Evolutionary conservation across 2,888 invertebrate genomes (phyloP), one percentile per base, ranked within the genome.

Genomic region (Melanostoma scalare): DNA sequence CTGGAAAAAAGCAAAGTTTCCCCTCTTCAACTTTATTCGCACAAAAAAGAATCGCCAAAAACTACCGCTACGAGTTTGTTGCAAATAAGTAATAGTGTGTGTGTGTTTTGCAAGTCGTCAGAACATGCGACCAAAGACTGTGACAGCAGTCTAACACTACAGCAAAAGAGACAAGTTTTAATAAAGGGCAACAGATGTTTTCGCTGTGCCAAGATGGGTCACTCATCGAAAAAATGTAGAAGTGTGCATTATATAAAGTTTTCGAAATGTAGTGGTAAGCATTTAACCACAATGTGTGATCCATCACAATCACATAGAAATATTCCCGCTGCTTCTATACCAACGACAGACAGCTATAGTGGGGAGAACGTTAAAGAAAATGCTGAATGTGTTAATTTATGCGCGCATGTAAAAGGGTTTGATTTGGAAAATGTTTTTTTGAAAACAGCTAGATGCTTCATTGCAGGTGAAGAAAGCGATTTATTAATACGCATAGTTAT

Each of bases 171-270:
- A 10, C 38, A 40, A 6, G 40, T 56, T 40, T 9, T 40, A 3
- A 56, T 68, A 2, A 68, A 55, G 35, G 9, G 3, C 42, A 68
- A 68, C 33, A 55, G 68, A 68, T 55, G 68, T 42, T 68, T 68
- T 36, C 46, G 68, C 1, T 68, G 55, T n/a, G 3, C 36, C 6
- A 68, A 68, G 36, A 10, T 55, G 6, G 55, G 36, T n/a, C 55
- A 55, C 35, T 20, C 46, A 4, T 55, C 55, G 3, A 68, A 55
- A n/a, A 68, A 55, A 6, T 68, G 55, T 33, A 67, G 36, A 55
- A 55, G 53, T 33, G 55, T 42, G 9, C 33, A 31, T 35, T 67
- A 35, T 35, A 36, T 55, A 9, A 53, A 67, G 38, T 63, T 50
- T 31, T 38, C 31, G 3, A 52, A 42, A n/a, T 67, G 65, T 10